Percentiles rank a stretch among this genome's conserved stretches.
These are phyloP conservation scores for Chrysomallon squamiferum DNA, from an alignment of 1,140 invertebrate genomes.

Conservation along the genomic window DNA sequence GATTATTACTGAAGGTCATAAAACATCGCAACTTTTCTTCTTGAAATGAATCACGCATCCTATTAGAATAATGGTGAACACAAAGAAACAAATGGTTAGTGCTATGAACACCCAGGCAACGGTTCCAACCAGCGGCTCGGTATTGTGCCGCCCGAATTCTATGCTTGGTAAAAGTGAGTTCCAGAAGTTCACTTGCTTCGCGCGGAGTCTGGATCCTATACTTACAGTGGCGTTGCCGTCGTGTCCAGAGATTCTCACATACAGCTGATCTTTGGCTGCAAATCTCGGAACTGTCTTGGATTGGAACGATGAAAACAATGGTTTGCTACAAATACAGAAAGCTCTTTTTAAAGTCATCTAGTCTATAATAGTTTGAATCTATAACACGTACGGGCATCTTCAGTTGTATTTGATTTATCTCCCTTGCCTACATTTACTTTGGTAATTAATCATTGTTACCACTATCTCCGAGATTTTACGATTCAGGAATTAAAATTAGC, in stretches of 20 bases:
- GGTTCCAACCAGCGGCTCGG: background rate
- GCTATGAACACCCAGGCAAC: slow-evolving; percentile 20
- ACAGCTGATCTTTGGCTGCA: slow-evolving; percentile 15
- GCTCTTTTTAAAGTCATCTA: too few relatives aligned
- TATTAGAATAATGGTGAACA: slow-evolving; percentile 13
- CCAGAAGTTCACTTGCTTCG: slow-evolving; percentile 27
- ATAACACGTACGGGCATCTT: too few relatives aligned
- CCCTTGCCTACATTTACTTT: too few relatives aligned
- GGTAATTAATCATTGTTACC: too few relatives aligned
- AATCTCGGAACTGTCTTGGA: background rate
- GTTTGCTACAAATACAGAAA: slow-evolving; percentile 14
- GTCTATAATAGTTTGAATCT: too few relatives aligned
- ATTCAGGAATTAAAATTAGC: too few relatives aligned
- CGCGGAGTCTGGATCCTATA: slow-evolving; percentile 7
- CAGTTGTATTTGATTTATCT: too few relatives aligned
- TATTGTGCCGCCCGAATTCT: too few relatives aligned
- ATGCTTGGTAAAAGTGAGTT: slow-evolving; percentile 19
- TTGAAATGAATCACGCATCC: slow-evolving; percentile 1
- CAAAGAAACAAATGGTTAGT: slow-evolving; percentile 10
- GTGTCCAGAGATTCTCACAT: slow-evolving; percentile 19
- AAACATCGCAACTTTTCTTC: too few relatives aligned
- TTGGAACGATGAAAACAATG: background rate
- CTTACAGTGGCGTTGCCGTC: slow-evolving; percentile 4
- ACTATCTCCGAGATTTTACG: too few relatives aligned
- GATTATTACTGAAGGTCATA: too few relatives aligned